These are phyloP conservation scores for Apus apus DNA, from an alignment of 2,113 vertebrate genomes.

Conservation along the genomic window DNA sequence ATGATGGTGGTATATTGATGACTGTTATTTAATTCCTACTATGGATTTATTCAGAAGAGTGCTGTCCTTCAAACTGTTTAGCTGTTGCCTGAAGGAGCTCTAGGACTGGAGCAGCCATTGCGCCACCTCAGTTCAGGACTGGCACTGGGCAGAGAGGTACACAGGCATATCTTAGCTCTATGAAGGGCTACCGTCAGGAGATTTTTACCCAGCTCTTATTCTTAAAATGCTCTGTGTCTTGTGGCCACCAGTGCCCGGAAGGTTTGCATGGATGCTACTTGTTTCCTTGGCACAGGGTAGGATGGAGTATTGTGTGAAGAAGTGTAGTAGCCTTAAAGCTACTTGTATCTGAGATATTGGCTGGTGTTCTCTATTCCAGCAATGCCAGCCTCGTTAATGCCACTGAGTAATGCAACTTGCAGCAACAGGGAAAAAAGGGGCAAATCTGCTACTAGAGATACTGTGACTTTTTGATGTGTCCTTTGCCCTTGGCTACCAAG, in stretches of 20 bases:
- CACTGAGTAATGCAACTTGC: background rate
- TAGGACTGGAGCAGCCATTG: background rate
- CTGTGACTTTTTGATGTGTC: background rate
- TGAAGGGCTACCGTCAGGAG: background rate
- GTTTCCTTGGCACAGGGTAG: background rate
- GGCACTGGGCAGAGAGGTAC: background rate
- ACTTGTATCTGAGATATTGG: background rate
- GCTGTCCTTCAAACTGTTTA: background rate
- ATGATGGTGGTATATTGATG: background rate
- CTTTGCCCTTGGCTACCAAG: background rate
- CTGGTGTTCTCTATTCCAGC: background rate
- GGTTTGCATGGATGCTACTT: background rate
- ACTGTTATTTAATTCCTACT: background rate
- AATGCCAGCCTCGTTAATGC: background rate
- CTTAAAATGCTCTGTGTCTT: background rate
- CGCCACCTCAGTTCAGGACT: background rate
- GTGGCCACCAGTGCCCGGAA: fast-evolving
- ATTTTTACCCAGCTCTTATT: background rate
- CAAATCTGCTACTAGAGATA: background rate
- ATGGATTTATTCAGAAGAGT: background rate
- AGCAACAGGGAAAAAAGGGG: background rate
- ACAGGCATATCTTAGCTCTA: fast-evolving
- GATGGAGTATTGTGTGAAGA: background rate
- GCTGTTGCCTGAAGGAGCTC: background rate
- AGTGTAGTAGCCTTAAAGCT: background rate